Base-by-base conservation (phyloP, 35 echinoderm and acorn worm species). In the Apostichopus californicus region DNA sequence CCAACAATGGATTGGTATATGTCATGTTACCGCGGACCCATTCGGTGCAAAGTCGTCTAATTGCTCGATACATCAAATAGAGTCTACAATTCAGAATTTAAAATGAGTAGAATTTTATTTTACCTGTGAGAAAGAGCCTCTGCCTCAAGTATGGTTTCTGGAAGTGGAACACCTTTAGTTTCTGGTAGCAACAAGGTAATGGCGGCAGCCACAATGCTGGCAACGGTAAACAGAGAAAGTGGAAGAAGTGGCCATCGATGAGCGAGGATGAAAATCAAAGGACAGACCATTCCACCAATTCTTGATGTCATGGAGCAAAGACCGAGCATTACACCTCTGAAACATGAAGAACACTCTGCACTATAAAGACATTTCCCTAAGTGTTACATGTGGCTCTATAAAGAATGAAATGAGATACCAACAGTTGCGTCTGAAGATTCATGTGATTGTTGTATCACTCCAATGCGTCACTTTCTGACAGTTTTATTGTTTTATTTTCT, bases 261-360 rank as follows among this genome's bases (percentile, higher is more conserved):
- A 75, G 60, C 55, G 64, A 90, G 87, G 53, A 90, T 88, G 64
- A 94, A 83, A 13, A 94, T 59, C 12, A 94, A 61, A 2, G 93
- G 93, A n/a, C 82, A 79, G 1, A 94, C 9, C 61, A 94, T 94
- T 21, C 93, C 93, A 9, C 93, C 93, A 7, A 91, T 58, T 6
- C 79, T 79, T 5, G 93, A 91, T 56, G 88, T 57, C 56, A 94
- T 70, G 1, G 87, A 91, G 10, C 87, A 94, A 18, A 94, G 34
- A 8, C 93, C 93, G 28, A 94, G 53, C 6, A 70, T 70, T 21
- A 81, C 57, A 3, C 54, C 89, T 82, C 93, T 94, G 78, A 15
- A 90, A 61, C 12, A 61, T 9, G 12, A 61, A 9, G 58, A 12
- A 61, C 58, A 61, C 34, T 46, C 34, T 46, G 3, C 34, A 46